phyloP scores from a whole-genome alignment of 2,797 vertebrate species.

The Eulemur rubriventer region DNA sequence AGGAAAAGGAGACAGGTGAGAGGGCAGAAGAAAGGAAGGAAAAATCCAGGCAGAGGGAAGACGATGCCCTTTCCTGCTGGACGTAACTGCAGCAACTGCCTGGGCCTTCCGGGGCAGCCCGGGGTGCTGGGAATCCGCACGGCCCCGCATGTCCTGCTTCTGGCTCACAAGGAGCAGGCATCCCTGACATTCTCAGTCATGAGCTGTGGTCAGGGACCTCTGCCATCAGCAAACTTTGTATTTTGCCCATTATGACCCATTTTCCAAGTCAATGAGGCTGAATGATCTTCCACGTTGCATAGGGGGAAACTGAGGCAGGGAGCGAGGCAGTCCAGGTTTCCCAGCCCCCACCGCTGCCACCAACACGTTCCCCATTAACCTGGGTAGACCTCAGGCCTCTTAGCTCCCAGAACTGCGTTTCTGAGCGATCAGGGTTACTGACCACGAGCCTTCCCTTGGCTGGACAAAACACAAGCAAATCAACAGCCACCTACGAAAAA shows the following conservation, averaged over 20 bases:
- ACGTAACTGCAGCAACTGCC: accelerated
- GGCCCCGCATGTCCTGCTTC: not conserved
- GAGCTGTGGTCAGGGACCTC: not conserved
- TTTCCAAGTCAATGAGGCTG: not conserved
- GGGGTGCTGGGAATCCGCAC: not conserved
- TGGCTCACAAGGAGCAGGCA: not conserved
- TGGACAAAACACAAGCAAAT: not conserved
- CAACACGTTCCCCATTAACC: accelerated
- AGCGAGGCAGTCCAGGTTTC: not conserved
- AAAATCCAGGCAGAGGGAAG: not conserved
- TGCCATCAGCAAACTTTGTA: not conserved
- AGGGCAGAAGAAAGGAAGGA: not conserved
- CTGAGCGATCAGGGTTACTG: not conserved
- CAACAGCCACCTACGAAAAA: not conserved
- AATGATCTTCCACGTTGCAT: not conserved
- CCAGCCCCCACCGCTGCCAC: not conserved
- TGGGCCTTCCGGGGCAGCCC: not conserved
- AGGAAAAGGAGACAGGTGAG: not conserved
- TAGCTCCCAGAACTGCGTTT: not conserved
- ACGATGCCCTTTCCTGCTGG: not conserved
- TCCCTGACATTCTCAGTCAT: not conserved
- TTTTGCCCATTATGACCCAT: not conserved
- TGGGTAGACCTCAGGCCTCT: not conserved
- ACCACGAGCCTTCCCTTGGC: not conserved
- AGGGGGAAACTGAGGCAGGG: not conserved